Base-by-base conservation (phyloP, 2,888 invertebrate species). In the Zelleria hepariella region DNA sequence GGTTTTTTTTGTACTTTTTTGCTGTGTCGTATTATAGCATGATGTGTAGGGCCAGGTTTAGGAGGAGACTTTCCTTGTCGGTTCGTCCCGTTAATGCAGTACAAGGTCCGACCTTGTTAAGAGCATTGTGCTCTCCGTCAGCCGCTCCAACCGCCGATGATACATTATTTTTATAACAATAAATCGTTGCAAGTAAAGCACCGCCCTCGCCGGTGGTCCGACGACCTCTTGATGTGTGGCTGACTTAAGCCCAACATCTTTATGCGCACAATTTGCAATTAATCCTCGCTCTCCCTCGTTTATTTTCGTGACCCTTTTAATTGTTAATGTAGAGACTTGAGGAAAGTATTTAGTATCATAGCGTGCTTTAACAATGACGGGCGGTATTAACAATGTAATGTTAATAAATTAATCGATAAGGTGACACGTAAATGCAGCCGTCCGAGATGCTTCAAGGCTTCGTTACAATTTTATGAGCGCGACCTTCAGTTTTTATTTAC, bases 111-210 rank as follows among this genome's bases (percentile, higher is more conserved):
- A 69, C 80, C 85, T 86, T 86, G 87, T 87, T 86, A 83, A 80
- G 73, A 69, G 76, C 77, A 86, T 86, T 86, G 86, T 85, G 75
- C 77, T 71, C 55, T 18, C 71, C 75, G 72, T 71, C 75, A 71
- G 68, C 70, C 67, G 72, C 32, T 42, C 32, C 66, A 69, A 55
- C 55, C 49, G 56, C 58, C 82, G 84, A 86, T 86, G 86, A 87
- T 86, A 86, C 86, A 87, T 88, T 87, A 87, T 87, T 87, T 87
- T 87, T 87, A 86, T 88, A 86, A 87, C 84, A 88, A 88, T 88
- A 87, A 88, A 87, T 87, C 84, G 82, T 80, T 76, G 82, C 75
- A 82, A 83, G 86, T 86, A 86, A 85, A 83, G 83, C 84, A 86
- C 84, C 79, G 80, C 73, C 77, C 70, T 72, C 78, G 68, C 74